Evolutionary conservation across 2,888 invertebrate genomes (phyloP).

Genomic region (Leucania comma): DNA sequence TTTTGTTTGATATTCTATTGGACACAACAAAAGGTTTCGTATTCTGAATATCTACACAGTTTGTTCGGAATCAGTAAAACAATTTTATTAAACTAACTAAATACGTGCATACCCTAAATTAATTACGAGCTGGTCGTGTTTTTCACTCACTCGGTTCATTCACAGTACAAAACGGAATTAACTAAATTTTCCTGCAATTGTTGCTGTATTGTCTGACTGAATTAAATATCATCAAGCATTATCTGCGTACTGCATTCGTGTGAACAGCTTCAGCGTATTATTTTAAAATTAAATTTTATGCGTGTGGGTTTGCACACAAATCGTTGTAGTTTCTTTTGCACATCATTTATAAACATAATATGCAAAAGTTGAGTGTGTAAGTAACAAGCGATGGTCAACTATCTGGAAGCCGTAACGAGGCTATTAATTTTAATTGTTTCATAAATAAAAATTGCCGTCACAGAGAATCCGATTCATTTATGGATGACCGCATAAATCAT

Average conservation of each 20-base stretch:
- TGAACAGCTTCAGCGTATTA: not conserved
- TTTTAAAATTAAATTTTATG: not conserved
- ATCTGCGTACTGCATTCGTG: constrained; percentile 5
- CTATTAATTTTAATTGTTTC: constrained; percentile 67
- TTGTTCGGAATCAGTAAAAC: constrained; percentile 9
- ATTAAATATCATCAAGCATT: constrained; percentile 30
- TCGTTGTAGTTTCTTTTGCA: not conserved
- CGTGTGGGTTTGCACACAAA: not conserved
- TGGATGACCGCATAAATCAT: constrained; percentile 67
- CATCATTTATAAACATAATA: constrained; percentile 4
- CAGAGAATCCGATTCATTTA: constrained; percentile 61
- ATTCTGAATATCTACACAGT: constrained; percentile 13
- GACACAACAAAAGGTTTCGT: constrained; percentile 9
- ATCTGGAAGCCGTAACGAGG: constrained; percentile 56
- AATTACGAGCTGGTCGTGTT: constrained; percentile 31
- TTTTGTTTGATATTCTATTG: constrained; percentile 30
- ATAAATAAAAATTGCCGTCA: constrained; percentile 63
- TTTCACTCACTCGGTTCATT: constrained; percentile 31
- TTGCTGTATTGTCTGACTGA: constrained; percentile 10
- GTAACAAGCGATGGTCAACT: constrained; percentile 58
- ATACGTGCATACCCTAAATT: constrained; percentile 27
- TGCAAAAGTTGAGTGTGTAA: constrained; percentile 33
- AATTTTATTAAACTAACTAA: constrained; percentile 28
- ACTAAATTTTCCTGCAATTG: constrained; percentile 20
- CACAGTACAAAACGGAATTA: constrained; percentile 18